phyloP scores from a whole-genome alignment of 2,888 invertebrate species.

The Drosophila mettleri region DNA sequence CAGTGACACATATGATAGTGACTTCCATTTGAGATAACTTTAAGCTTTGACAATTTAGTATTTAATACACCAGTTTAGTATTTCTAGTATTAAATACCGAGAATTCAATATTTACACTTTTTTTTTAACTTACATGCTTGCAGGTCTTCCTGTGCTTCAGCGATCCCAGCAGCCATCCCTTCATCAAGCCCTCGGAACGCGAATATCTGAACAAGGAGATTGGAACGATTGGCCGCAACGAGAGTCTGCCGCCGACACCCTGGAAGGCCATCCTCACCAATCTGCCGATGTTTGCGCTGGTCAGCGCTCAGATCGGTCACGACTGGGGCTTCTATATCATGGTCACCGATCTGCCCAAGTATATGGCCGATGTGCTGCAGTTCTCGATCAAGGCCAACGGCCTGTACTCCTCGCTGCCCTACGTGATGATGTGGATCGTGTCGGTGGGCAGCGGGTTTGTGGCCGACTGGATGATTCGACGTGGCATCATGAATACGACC shows the following conservation, averaged over 20 bases:
- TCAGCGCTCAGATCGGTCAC: slow-evolving; percentile 89
- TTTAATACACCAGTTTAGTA: too few relatives aligned
- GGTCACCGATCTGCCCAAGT: slow-evolving; percentile 88
- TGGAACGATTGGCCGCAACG: slow-evolving; percentile 86
- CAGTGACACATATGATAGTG: too few relatives aligned
- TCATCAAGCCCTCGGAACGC: slow-evolving; percentile 89
- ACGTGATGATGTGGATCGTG: slow-evolving; percentile 87
- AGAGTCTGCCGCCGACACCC: slow-evolving; percentile 88
- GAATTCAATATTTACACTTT: not conserved
- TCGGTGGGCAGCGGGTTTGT: slow-evolving; percentile 88
- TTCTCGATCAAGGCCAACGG: slow-evolving; percentile 88
- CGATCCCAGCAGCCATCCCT: slow-evolving; percentile 90
- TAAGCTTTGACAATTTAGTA: not conserved
- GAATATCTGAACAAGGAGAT: slow-evolving; percentile 89
- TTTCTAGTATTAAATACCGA: not conserved
- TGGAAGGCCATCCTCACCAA: slow-evolving; percentile 90
- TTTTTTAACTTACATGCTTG: not conserved
- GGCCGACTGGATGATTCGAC: slow-evolving; percentile 89
- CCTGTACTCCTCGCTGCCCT: slow-evolving; percentile 87
- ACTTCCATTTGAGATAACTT: not conserved
- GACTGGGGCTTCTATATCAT: slow-evolving; percentile 89
- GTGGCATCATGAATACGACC: slow-evolving; percentile 86
- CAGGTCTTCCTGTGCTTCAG: slow-evolving; percentile 88
- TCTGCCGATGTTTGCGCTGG: slow-evolving; percentile 90
- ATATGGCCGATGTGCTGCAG: slow-evolving; percentile 87